These are phyloP conservation scores for Brachyhypopomus gauderio DNA, from an alignment of 2,113 vertebrate species.

Conservation along the genomic window DNA sequence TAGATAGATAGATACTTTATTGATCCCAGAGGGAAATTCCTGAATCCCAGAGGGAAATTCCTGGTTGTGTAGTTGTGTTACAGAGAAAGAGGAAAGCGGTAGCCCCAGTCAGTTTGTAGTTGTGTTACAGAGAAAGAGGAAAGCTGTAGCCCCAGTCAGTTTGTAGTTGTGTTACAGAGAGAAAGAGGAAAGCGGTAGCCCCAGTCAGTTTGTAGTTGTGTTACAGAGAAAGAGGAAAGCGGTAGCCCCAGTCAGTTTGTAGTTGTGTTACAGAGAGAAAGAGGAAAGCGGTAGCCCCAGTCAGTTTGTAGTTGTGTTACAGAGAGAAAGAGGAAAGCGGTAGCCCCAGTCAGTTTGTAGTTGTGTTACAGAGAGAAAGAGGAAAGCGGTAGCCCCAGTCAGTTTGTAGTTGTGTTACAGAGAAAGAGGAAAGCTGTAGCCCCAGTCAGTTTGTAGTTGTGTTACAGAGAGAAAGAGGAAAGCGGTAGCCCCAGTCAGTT, in stretches of 20 bases:
- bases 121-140: slow-evolving; percentile 67
- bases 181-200: slow-evolving; percentile 51
- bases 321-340: slow-evolving; percentile 52
- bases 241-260: too few relatives aligned
- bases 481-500: too few relatives aligned
- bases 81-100: slow-evolving; percentile 57
- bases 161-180: slow-evolving; percentile 72
- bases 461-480: slow-evolving; percentile 65
- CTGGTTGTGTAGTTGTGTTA: too few relatives aligned
- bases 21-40: too few relatives aligned
- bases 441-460: too few relatives aligned
- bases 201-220: too few relatives aligned
- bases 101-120: too few relatives aligned
- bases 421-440: slow-evolving; percentile 49
- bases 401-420: slow-evolving; percentile 75
- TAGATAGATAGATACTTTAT: too few relatives aligned
- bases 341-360: too few relatives aligned
- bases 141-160: too few relatives aligned
- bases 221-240: slow-evolving; percentile 65
- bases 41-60: too few relatives aligned
- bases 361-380: slow-evolving; percentile 68
- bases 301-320: slow-evolving; percentile 76
- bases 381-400: slow-evolving; percentile 52
- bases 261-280: slow-evolving; percentile 69
- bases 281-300: slow-evolving; percentile 52